Evolutionary conservation across 2,888 invertebrate genomes (phyloP).

Genomic region (Euproctis similis): DNA sequence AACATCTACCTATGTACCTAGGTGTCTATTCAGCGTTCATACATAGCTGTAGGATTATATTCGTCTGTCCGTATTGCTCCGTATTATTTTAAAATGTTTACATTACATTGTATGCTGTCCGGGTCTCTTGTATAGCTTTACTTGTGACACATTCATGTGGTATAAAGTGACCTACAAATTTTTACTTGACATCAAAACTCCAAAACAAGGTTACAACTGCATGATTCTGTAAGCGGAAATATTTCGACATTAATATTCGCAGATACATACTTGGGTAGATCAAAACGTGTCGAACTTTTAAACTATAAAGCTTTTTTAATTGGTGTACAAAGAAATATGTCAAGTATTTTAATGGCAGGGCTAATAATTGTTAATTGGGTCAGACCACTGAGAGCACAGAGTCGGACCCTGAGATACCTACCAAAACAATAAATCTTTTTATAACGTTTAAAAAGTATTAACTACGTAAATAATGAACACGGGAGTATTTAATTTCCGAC

Average conservation of each 20-base stretch:
- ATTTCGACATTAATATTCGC: conserved; percentile 3
- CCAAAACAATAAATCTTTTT: no score
- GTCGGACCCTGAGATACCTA: no score
- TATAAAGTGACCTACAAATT: conserved; percentile 23
- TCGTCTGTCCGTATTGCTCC: conserved; percentile 23
- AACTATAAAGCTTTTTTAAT: no score
- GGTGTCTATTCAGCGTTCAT: conserved; percentile 18
- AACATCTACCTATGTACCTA: conserved; percentile 32
- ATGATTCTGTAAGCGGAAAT: conserved; percentile 2
- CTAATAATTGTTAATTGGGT: no score
- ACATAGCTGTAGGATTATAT: conserved; percentile 14
- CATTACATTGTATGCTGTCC: conserved; percentile 10
- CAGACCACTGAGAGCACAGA: no score
- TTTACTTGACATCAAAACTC: conserved; percentile 4
- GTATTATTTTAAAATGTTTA: conserved; percentile 22
- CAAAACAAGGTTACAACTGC: conserved; percentile 10
- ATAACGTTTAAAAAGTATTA: no score
- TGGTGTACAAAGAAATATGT: no score
- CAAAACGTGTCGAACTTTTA: no score
- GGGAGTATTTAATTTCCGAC: no score
- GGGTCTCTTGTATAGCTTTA: no score
- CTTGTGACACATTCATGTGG: conserved; percentile 17
- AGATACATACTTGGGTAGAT: conserved; percentile 1
- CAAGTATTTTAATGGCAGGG: no score
- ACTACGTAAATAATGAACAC: no score